Evolutionary conservation across 35 echinoderm and acorn worm genomes (phyloP).

Genomic region (Lytechinus variegatus): DNA sequence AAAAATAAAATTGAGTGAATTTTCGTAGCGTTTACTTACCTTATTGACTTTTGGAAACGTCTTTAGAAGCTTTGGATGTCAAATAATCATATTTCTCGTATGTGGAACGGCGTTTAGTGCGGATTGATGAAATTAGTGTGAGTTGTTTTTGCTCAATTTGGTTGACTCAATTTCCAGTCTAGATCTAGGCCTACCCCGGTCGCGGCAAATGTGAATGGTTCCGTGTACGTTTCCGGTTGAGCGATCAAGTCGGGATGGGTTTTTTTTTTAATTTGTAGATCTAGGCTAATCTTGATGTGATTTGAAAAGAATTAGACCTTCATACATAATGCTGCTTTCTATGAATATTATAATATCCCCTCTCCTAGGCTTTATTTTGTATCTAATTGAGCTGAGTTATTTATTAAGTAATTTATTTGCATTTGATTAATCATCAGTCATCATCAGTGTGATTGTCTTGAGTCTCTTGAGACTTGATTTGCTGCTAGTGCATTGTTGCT

Average conservation of each 20-base stretch:
- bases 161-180: not conserved
- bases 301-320: not conserved
- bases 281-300: not conserved
- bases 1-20: not conserved
- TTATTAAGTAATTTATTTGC: too few relatives aligned
- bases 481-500: too few relatives aligned
- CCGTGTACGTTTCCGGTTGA: not conserved
- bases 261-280: not conserved
- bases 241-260: not conserved
- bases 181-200: too few relatives aligned
- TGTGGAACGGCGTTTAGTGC: not conserved
- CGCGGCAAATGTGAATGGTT: not conserved
- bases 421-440: too few relatives aligned
- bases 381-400: too few relatives aligned
- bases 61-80: not conserved
- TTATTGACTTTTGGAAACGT: not conserved
- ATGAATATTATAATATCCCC: too few relatives aligned
- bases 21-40: not conserved
- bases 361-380: too few relatives aligned
- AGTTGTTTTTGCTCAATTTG: not conserved
- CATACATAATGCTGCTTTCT: not conserved
- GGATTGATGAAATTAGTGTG: not conserved
- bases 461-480: too few relatives aligned
- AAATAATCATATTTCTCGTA: not conserved
- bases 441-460: too few relatives aligned